Evolutionary conservation across 2,113 vertebrate genomes (phyloP).

Genomic region (Megaceryle maxima): DNA sequence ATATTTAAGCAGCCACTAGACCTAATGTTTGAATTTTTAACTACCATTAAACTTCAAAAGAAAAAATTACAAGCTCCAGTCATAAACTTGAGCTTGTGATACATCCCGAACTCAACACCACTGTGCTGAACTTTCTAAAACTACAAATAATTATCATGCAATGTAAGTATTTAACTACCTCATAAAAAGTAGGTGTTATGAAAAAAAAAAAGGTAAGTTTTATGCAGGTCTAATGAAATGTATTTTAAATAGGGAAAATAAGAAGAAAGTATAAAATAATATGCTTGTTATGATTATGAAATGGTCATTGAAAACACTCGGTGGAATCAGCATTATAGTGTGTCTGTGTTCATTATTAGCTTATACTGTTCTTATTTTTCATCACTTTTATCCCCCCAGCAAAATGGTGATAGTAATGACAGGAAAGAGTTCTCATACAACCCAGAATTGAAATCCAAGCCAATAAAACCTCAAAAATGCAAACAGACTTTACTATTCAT

Average conservation of each 20-base stretch:
- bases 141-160: background rate
- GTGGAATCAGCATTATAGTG: background rate
- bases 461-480: background rate
- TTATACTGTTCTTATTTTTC: background rate
- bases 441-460: background rate
- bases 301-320: background rate
- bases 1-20: conserved; percentile 40
- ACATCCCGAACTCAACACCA: background rate
- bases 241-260: background rate
- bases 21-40: conserved; percentile 30
- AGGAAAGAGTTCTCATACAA: background rate
- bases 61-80: background rate
- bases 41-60: background rate
- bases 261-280: background rate
- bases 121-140: background rate
- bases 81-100: background rate
- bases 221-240: background rate
- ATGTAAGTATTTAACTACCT: background rate
- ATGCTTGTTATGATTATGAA: background rate
- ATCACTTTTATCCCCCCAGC: background rate
- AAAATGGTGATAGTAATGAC: background rate
- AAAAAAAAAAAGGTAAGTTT: background rate
- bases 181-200: background rate
- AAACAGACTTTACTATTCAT: background rate
- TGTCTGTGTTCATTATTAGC: background rate